Evolutionary conservation across 1,140 invertebrate genomes (phyloP).

Genomic region (Leptinotarsa undecemlineata): DNA sequence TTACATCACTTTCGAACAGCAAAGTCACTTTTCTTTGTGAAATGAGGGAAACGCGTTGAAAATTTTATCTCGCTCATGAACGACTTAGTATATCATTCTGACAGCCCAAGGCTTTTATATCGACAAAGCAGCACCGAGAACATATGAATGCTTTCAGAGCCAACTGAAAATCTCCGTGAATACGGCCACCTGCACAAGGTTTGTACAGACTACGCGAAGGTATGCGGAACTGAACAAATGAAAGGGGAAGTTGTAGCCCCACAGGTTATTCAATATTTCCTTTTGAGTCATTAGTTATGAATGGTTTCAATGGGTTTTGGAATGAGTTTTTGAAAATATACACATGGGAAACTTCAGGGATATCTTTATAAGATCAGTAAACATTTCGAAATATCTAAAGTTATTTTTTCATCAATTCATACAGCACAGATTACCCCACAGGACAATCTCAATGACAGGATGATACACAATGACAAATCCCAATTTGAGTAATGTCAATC

Average conservation of each 20-base stretch:
- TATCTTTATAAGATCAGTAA: too few relatives aligned
- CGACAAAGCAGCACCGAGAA: conserved; percentile 15
- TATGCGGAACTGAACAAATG: neutral
- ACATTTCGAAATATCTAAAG: too few relatives aligned
- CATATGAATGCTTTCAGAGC: conserved; percentile 24
- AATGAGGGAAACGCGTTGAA: neutral
- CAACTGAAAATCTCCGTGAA: conserved; percentile 15
- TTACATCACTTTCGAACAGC: neutral
- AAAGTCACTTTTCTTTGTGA: conserved; percentile 1
- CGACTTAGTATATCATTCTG: conserved; percentile 14
- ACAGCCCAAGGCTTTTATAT: conserved; percentile 9
- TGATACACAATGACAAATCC: too few relatives aligned
- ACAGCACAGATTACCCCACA: too few relatives aligned
- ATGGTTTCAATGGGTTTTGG: too few relatives aligned
- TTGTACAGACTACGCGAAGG: neutral
- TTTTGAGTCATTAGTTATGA: neutral
- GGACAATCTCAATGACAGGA: too few relatives aligned
- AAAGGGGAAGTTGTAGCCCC: neutral
- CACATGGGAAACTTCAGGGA: too few relatives aligned
- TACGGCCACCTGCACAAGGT: conserved; percentile 12
- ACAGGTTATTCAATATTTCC: neutral
- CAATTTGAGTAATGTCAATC: too few relatives aligned
- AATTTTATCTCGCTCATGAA: conserved; percentile 1
- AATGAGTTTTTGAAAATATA: too few relatives aligned
- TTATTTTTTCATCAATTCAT: too few relatives aligned